Evolutionary conservation across 2,888 invertebrate species (phyloP).

Genomic region (Synergus itoensis): DNA sequence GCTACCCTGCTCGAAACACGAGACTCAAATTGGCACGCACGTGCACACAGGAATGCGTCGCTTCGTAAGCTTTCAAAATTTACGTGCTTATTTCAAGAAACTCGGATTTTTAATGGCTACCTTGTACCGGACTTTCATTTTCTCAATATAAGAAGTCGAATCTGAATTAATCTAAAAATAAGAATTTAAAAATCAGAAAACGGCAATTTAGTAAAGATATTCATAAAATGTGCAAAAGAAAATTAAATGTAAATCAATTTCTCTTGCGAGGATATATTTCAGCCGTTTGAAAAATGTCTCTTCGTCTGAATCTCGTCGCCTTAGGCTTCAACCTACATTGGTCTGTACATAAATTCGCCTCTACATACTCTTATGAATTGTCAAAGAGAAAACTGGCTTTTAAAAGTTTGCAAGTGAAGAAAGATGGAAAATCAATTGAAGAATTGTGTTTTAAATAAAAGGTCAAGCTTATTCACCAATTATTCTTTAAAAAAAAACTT

Average conservation of each 20-base stretch:
- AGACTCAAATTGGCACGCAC: background rate
- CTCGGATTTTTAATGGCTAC: background rate
- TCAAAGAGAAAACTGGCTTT: conserved; percentile 2
- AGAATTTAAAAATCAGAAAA: background rate
- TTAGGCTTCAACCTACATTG: conserved; percentile 18
- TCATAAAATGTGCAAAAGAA: conserved; percentile 52
- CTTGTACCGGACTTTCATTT: background rate
- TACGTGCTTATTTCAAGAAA: conserved; percentile 2
- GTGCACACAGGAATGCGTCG: background rate
- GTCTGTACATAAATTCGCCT: conserved; percentile 24
- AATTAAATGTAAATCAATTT: conserved; percentile 15
- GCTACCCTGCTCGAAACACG: conserved; percentile 15
- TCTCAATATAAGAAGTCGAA: background rate
- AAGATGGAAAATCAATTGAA: background rate
- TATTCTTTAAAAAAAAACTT: no score
- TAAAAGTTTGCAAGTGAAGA: background rate
- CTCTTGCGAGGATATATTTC: conserved; percentile 1
- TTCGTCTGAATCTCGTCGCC: conserved; percentile 8
- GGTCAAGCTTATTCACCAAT: no score
- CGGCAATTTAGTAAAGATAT: background rate
- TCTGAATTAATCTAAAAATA: background rate
- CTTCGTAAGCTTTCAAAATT: background rate
- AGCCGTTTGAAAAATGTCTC: conserved; percentile 21
- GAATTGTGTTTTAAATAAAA: background rate
- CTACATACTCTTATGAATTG: background rate